Evolutionary conservation across 2,888 invertebrate genomes (phyloP).

Genomic region (Hyppa rectilinea): DNA sequence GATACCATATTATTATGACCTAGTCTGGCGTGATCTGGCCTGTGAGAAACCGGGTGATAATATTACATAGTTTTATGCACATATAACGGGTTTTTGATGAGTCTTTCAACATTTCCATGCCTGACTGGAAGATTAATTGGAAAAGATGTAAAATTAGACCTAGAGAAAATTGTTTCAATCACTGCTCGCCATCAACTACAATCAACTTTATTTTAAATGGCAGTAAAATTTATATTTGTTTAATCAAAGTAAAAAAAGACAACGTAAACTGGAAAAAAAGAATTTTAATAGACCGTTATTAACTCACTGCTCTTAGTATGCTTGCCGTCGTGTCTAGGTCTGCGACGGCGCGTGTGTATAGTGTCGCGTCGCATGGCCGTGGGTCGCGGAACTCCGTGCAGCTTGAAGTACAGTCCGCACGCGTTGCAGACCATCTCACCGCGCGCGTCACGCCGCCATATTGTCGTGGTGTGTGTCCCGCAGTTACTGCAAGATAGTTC

Average conservation of each 20-base stretch:
- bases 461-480: slow-evolving; percentile 98
- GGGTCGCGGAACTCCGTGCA: slow-evolving; percentile 98
- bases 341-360: slow-evolving; percentile 97
- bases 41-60: too few species aligned
- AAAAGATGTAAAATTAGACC: too few species aligned
- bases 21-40: too few species aligned
- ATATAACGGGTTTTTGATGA: not conserved
- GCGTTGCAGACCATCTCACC: slow-evolving; percentile 99
- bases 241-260: too few species aligned
- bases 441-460: slow-evolving; percentile 98
- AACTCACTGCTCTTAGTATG: slow-evolving; percentile 88
- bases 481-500: slow-evolving; percentile 99
- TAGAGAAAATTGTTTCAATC: not conserved
- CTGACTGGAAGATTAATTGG: not conserved
- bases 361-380: slow-evolving; percentile 99
- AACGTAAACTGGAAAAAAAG: too few species aligned
- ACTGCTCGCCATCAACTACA: not conserved
- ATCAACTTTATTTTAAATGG: not conserved
- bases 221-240: not conserved
- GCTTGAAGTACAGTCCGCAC: slow-evolving; percentile 99
- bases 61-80: not conserved
- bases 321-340: slow-evolving; percentile 94
- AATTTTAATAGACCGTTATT: not conserved
- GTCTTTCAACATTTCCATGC: not conserved
- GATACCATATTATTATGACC: too few species aligned